Base-by-base conservation (phyloP, 2,888 invertebrate species). In the Dasypogon diadema region DNA sequence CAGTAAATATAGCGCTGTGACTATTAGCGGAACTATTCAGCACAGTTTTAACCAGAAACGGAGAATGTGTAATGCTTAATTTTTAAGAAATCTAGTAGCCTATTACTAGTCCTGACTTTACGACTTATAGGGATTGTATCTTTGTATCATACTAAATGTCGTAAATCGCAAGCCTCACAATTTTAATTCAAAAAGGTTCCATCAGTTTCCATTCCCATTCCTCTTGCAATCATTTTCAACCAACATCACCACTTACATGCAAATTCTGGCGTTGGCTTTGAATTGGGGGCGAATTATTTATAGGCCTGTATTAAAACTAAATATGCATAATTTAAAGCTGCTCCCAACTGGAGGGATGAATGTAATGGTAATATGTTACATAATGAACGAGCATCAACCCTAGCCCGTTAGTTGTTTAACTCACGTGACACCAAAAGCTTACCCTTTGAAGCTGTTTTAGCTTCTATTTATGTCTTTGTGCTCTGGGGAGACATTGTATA, bases 271-370 rank as follows among this genome's bases (percentile, higher is more conserved):
- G 16, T 10, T 21, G 54, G 18, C 54, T 54, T 54, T 54, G 12
- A 54, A 54, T 30, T 18, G 54, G 70, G 70, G 70, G 70, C 73
- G 56, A 55, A 42, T 73, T 73, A 73, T 73, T 73, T 73, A 73
- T 73, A 56, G 73, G 56, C 37, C 73, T 73, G 73, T 73, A 73
- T 73, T 73, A 73, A 56, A 73, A 56, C 37, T 56, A 56, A 73
- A 73, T 73, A 73, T 73, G 73, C 73, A 73, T 73, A 73, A 73
- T 73, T 73, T 73, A 73, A 73, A 26, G 42, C 54, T n/a, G 54
- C 65, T 46, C 48, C 54, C 54, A 70, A 70, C 70, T 30, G 48
- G 51, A 54, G 70, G 34, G 54, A 30, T 51, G 70, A 26, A 70
- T 70, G 70, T 54, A 70, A 30, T 51, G 16, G 51, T 54, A 54